Percentiles rank a stretch among this genome's conserved stretches.
These are phyloP conservation scores for Sebastes matsubarae DNA, from an alignment of 2,797 vertebrate species.

Conservation along the genomic window DNA sequence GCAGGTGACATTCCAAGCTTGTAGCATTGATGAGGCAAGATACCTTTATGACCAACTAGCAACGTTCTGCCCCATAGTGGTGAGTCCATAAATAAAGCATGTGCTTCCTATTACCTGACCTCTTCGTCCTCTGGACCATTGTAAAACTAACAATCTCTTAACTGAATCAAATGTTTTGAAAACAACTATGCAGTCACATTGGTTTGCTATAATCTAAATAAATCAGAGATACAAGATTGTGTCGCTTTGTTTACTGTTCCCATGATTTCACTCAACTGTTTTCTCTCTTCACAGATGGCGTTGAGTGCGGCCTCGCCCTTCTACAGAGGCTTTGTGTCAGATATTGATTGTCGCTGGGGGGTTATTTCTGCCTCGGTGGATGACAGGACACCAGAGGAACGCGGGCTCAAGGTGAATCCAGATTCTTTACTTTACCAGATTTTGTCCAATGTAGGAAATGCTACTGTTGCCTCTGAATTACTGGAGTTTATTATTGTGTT, in stretches of 20 bases:
- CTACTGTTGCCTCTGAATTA: not conserved
- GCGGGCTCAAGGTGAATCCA: slow-evolving; percentile 89
- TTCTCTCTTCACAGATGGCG: slow-evolving; percentile 88
- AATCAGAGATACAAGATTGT: not conserved
- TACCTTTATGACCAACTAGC: slow-evolving; percentile 98
- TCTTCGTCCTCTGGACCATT: not conserved
- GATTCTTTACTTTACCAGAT: not conserved
- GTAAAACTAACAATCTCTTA: not conserved
- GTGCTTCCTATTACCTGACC: not conserved
- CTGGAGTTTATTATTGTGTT: not conserved
- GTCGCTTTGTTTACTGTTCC: not conserved
- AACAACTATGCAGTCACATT: not conserved
- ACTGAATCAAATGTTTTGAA: not conserved
- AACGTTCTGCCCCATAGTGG: slow-evolving; percentile 98
- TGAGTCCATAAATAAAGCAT: slow-evolving; percentile 79
- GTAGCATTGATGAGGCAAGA: slow-evolving; percentile 96
- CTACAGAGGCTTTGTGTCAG: slow-evolving; percentile 95
- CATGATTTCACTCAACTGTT: not conserved
- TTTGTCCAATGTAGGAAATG: not conserved
- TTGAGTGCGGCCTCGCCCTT: slow-evolving; percentile 96
- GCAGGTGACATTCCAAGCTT: slow-evolving; percentile 98
- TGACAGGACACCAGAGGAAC: slow-evolving; percentile 93
- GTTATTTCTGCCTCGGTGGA: slow-evolving; percentile 98
- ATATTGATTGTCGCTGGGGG: slow-evolving; percentile 98
- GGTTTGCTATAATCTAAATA: not conserved